A percentile compares a stretch with the other conserved stretches of the same genome.
These are phyloP conservation scores for Brachyopa scutellaris DNA, from an alignment of 2,888 invertebrate genomes.

Conservation along the genomic window DNA sequence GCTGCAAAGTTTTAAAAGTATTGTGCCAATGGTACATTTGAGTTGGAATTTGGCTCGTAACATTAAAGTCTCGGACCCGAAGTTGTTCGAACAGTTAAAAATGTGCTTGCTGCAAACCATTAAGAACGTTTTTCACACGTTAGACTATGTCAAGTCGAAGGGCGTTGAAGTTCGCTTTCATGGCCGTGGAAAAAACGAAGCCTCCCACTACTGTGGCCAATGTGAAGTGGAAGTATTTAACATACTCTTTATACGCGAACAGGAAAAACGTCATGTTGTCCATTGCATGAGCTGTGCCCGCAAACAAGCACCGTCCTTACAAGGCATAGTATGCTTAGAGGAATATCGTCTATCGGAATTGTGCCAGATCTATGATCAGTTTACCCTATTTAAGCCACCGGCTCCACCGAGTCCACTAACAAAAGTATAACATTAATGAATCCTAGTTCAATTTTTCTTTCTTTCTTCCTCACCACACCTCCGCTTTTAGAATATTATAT, in stretches of 20 bases:
- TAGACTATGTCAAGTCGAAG: conserved; percentile 92
- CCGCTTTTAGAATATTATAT: too few relatives aligned
- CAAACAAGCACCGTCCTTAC: conserved; percentile 90
- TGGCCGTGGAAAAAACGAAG: conserved; percentile 96
- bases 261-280: conserved; percentile 96
- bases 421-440: conserved; percentile 74
- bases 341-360: conserved; percentile 96
- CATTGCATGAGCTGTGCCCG: conserved; percentile 98
- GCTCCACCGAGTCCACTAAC: conserved; percentile 78
- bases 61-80: conserved; percentile 96
- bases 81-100: conserved; percentile 92
- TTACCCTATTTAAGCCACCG: conserved; percentile 87
- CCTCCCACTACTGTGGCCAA: conserved; percentile 98
- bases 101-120: conserved; percentile 94
- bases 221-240: conserved; percentile 99
- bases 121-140: conserved; percentile 92
- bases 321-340: conserved; percentile 96
- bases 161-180: conserved; percentile 96
- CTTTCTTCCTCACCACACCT: background rate
- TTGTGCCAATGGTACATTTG: conserved; percentile 99
- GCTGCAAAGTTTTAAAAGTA: conserved; percentile 97
- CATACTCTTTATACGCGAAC: conserved; percentile 97
- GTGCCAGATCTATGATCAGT: conserved; percentile 94
- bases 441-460: conserved; percentile 68
- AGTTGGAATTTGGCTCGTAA: conserved; percentile 99